These are phyloP conservation scores for Gymnorhina tibicen DNA, from an alignment of 2,113 vertebrate species.

Conservation along the genomic window DNA sequence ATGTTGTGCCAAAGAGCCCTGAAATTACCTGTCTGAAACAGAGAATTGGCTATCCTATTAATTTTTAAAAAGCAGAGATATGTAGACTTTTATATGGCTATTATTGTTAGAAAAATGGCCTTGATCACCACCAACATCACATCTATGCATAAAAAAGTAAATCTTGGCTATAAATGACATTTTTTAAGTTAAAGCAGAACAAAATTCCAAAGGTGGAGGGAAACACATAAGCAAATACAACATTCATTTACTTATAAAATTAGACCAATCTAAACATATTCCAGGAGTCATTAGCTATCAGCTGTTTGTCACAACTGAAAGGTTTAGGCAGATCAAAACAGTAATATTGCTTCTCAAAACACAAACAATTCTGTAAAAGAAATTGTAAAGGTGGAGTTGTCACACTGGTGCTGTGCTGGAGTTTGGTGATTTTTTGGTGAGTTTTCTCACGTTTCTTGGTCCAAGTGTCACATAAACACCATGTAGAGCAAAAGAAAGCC, in stretches of 20 bases:
- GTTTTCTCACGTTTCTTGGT: not conserved
- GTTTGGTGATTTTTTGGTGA: not conserved
- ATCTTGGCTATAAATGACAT: not conserved
- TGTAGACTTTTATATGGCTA: not conserved
- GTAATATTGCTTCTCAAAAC: not conserved
- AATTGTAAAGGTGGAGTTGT: not conserved
- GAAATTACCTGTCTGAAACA: not conserved
- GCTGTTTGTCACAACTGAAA: not conserved
- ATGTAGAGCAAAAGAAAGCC: not conserved
- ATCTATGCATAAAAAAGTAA: not conserved
- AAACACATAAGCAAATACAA: not conserved
- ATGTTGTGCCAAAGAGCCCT: not conserved
- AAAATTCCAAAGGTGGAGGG: not conserved
- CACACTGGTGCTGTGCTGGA: not conserved
- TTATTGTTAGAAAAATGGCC: not conserved
- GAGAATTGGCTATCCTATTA: not conserved
- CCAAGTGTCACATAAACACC: not conserved
- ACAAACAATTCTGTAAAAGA: not conserved
- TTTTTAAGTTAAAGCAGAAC: not conserved
- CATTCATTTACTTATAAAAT: not conserved
- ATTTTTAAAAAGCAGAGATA: not conserved
- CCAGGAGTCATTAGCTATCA: not conserved
- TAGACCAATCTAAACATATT: not conserved
- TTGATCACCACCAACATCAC: not conserved
- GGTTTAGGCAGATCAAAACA: not conserved